Evolutionary conservation across 2,797 vertebrate genomes (phyloP), one percentile per base, ranked within the genome.

Genomic region (Anas georgica): DNA sequence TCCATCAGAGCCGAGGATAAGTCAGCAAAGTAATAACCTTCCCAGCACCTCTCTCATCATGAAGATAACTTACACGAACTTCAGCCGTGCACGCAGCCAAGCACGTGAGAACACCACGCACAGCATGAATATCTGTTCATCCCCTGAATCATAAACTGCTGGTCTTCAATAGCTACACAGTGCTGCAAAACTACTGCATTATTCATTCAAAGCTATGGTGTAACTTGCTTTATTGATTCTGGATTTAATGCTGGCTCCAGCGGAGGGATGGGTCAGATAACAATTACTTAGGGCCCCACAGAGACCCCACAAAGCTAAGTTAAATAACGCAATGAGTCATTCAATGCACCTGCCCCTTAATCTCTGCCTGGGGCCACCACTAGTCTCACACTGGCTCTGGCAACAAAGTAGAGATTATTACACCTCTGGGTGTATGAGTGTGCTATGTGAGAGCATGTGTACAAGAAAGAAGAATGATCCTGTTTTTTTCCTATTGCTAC

Each of bases 311-410:
- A 73, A n/a, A 86, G 70, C 86, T 28, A 18, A 1, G 0, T 35
- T 58, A 46, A 67, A 39, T 56, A 94, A 82, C 2, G 2, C 25
- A 28, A 9, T 66, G 80, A 95, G 63, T 56, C 69, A 86, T 25
- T 56, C 78, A 10, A 4, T 25, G 35, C 13, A 12, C 62, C 89
- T 76, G 58, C 46, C 74, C 77, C 77, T 73, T 95, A 52, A 94
- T 88, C 70, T 88, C 86, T 88, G 88, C 90, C 91, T 69, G 45
- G 31, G 87, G 87, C 79, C 79, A 90, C 62, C 55, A 58, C 74
- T 11, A 17, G 64, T 59, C 46, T 78, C 90, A 80, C 66, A 58
- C 12, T 60, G 33, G 28, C 58, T 46, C 43, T 69, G 74, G 69
- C 55, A 93, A 69, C 70, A 46, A 58, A 64, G 87, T 2, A 39